Evolutionary conservation across 2,888 invertebrate species (phyloP).

Genomic region (Chrysodeixis includens): DNA sequence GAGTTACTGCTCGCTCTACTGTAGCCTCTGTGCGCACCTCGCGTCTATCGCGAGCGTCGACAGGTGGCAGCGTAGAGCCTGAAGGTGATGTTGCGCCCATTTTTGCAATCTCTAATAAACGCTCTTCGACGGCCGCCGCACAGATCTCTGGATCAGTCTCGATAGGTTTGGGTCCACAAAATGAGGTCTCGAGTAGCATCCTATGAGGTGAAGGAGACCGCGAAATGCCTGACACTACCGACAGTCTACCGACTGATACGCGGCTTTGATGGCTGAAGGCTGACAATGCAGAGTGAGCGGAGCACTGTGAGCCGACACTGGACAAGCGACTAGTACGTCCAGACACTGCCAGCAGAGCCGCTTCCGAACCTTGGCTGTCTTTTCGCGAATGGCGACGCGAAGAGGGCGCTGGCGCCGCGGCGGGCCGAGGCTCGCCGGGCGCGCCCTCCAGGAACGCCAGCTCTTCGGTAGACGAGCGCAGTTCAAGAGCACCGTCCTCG

Average conservation of each 20-base stretch:
- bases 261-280: constrained; percentile 68
- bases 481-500: constrained; percentile 95
- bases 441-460: constrained; percentile 93
- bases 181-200: constrained; percentile 96
- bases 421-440: constrained; percentile 64
- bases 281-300: constrained; percentile 87
- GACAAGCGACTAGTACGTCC: constrained; percentile 93
- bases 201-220: constrained; percentile 97
- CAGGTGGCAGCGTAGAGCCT: constrained; percentile 44
- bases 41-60: constrained; percentile 76
- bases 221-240: constrained; percentile 88
- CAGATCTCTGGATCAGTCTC: constrained; percentile 86
- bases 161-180: constrained; percentile 95
- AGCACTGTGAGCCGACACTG: constrained; percentile 95
- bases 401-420: constrained; percentile 67
- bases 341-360: constrained; percentile 92
- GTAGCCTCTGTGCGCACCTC: constrained; percentile 81
- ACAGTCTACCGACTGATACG: constrained; percentile 74
- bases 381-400: constrained; percentile 90
- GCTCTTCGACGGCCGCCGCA: constrained; percentile 84
- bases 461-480: constrained; percentile 96
- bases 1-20: constrained; percentile 65
- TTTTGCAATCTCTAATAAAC: constrained; percentile 81
- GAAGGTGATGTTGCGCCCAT: constrained; percentile 48
- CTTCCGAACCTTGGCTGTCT: constrained; percentile 94